Percentiles rank a stretch among this genome's conserved stretches.
These are phyloP conservation scores for Linhomoeus sp. DNA, from an alignment of 2,888 invertebrate genomes.

Conservation along the genomic window DNA sequence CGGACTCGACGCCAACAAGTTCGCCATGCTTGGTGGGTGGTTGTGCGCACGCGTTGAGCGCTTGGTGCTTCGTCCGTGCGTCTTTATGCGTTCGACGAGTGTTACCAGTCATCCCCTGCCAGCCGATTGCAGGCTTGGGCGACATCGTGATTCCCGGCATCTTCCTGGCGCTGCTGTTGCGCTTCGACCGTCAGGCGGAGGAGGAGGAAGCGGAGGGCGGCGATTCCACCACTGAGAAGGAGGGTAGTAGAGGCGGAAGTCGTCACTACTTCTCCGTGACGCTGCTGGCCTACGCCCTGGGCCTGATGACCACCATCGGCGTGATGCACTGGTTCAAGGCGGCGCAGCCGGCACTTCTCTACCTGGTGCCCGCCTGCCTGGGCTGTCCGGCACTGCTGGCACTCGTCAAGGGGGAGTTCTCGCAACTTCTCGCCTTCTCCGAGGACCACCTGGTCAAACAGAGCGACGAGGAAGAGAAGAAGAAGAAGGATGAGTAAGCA, in stretches of 20 bases:
- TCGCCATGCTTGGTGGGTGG: constrained; percentile 71
- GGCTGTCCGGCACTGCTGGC: constrained; percentile 73
- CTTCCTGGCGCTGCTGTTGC: constrained; percentile 81
- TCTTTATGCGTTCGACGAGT: too few relatives aligned
- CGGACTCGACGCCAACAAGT: constrained; percentile 74
- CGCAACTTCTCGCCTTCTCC: constrained; percentile 20
- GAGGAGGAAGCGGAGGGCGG: neutral
- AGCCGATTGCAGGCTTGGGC: constrained; percentile 41
- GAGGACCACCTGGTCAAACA: constrained; percentile 23
- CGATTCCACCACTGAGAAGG: too few relatives aligned
- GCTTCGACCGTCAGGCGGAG: too few relatives aligned
- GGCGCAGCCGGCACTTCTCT: constrained; percentile 76
- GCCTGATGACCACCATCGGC: constrained; percentile 66
- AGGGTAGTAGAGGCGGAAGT: too few relatives aligned
- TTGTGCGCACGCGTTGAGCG: too few relatives aligned
- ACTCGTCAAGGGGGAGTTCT: constrained; percentile 65
- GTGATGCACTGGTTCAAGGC: constrained; percentile 11
- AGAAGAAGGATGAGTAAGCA: neutral
- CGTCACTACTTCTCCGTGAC: constrained; percentile 54
- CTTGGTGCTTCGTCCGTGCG: too few relatives aligned
- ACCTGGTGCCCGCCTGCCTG: constrained; percentile 86
- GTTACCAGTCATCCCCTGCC: neutral
- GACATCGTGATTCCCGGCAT: constrained; percentile 99
- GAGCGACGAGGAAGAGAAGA: constrained; percentile 10
- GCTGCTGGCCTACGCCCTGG: constrained; percentile 75